A percentile compares a stretch with the other conserved stretches of the same genome.
Conservation (phyloP, 2,113 vertebrate species). For the Tyrannus savana region DNA sequence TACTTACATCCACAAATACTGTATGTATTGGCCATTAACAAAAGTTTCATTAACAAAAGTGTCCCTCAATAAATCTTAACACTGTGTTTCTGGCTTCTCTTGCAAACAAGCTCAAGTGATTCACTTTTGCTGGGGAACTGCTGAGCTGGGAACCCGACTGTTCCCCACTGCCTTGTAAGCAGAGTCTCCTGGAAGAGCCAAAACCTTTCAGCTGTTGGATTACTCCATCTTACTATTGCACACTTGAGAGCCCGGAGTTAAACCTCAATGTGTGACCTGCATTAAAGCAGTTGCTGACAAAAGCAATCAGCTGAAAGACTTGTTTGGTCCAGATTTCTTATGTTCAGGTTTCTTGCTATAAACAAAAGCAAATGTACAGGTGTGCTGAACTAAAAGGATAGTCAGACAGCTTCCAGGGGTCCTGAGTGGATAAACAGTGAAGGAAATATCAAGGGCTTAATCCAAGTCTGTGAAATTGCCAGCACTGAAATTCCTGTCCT, state of each 20-base stretch:
- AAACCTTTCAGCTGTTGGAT: neutral
- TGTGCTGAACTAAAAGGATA: neutral
- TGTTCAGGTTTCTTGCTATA: neutral
- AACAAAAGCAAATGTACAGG: neutral
- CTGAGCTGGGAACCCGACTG: neutral
- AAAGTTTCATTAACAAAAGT: neutral
- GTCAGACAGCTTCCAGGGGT: neutral
- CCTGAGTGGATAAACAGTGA: neutral
- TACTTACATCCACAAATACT: neutral
- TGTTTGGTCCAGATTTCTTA: neutral
- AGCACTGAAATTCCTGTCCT: neutral
- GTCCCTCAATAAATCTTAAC: neutral
- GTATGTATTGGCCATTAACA: neutral
- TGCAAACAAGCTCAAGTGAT: neutral
- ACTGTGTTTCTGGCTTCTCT: neutral
- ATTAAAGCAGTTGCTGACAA: neutral
- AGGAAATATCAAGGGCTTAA: neutral
- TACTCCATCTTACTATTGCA: neutral
- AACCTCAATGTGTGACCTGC: neutral
- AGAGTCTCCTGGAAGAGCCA: neutral
- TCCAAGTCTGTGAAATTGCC: neutral
- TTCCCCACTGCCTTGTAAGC: neutral
- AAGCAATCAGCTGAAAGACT: neutral
- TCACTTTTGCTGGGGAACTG: neutral
- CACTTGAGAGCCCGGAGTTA: neutral